phyloP scores from a whole-genome alignment of 2,797 vertebrate species.

The Lepidocolaptes lacrymiger region DNA sequence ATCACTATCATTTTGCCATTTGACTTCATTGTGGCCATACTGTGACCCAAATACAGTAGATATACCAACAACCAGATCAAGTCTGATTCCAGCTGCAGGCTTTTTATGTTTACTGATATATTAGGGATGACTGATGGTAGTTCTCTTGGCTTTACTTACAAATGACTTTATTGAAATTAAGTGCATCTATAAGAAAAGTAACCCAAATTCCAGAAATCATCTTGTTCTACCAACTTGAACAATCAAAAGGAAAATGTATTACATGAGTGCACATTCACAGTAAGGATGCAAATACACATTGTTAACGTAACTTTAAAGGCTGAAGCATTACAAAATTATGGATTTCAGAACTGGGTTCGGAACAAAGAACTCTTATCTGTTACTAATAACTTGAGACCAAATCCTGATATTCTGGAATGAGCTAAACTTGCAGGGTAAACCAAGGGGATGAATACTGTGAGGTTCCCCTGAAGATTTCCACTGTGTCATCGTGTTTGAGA shows the following conservation, averaged over 20 bases:
- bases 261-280: background rate
- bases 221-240: background rate
- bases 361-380: background rate
- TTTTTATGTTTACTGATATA: constrained; percentile 2
- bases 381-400: background rate
- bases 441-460: background rate
- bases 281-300: background rate
- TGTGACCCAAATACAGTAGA: constrained; percentile 66
- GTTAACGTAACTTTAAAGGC: background rate
- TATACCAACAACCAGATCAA: constrained; percentile 33
- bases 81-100: background rate
- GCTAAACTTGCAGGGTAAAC: background rate
- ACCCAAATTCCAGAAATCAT: background rate
- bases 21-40: constrained; percentile 29
- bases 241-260: background rate
- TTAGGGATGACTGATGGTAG: background rate
- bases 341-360: background rate
- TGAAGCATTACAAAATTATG: background rate
- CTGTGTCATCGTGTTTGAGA: background rate
- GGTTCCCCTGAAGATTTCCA: background rate
- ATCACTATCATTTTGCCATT: constrained; percentile 55
- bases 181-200: background rate
- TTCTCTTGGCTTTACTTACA: background rate
- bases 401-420: background rate
- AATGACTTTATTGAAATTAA: background rate